Percentiles rank a stretch among this genome's conserved stretches.
Conservation (phyloP, 2,888 invertebrate species). For the Julus scanicus region DNA sequence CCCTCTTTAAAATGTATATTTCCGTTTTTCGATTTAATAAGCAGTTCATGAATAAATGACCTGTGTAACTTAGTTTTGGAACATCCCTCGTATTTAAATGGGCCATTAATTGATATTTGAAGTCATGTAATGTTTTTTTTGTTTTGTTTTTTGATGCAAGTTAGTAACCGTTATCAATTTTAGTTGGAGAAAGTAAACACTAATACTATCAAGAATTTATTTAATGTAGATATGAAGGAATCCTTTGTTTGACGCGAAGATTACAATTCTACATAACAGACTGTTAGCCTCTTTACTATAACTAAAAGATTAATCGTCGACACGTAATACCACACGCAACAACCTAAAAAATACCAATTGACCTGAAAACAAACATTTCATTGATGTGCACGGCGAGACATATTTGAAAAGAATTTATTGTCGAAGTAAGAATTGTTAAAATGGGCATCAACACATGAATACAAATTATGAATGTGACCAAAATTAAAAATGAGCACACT, state of each 20-base stretch:
- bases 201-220: neutral
- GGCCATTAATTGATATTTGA: no score
- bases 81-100: no score
- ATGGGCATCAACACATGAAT: slow-evolving; percentile 1
- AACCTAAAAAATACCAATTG: slow-evolving; percentile 11
- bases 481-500: neutral
- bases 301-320: neutral
- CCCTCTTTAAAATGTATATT: no score
- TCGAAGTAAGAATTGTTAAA: neutral
- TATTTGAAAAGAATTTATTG: neutral
- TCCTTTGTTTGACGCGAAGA: neutral
- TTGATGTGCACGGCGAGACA: neutral
- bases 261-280: neutral
- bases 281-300: neutral
- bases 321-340: neutral
- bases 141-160: neutral
- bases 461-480: slow-evolving; percentile 3
- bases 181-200: neutral
- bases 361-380: slow-evolving; percentile 22
- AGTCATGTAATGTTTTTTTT: neutral
- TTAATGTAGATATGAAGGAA: neutral
- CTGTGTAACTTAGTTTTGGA: no score
- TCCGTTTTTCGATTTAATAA: no score
- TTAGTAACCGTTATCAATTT: neutral
- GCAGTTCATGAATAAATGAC: no score